Evolutionary conservation across 2,797 vertebrate genomes (phyloP).

Genomic region (Octomys mimax): DNA sequence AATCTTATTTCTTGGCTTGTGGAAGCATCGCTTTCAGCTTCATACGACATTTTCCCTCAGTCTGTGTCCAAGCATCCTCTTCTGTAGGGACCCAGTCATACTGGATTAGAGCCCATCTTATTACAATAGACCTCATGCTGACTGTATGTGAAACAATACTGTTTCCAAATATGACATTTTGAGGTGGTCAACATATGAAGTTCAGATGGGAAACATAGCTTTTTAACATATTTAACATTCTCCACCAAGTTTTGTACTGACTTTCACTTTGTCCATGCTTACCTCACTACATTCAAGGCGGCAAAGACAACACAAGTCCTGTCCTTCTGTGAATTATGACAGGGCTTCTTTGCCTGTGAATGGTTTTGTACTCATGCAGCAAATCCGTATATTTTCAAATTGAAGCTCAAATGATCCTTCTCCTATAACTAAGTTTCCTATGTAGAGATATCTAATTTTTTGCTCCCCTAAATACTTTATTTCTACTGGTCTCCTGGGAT

Average conservation of each 20-base stretch:
- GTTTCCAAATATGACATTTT: conserved; percentile 8
- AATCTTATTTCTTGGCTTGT: background rate
- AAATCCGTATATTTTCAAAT: conserved; percentile 13
- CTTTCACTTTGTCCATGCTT: background rate
- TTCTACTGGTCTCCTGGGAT: background rate
- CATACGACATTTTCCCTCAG: background rate
- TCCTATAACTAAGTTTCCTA: background rate
- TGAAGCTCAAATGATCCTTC: background rate
- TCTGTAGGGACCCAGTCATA: background rate
- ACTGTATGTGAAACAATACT: background rate
- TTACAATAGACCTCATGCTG: background rate
- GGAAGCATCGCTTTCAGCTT: background rate
- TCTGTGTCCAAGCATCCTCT: background rate
- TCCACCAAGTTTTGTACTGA: background rate
- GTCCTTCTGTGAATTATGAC: background rate
- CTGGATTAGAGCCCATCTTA: background rate
- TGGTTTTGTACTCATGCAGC: background rate
- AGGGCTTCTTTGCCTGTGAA: background rate
- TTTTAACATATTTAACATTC: background rate
- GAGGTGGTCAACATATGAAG: background rate
- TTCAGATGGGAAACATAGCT: background rate
- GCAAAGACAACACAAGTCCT: background rate
- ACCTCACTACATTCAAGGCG: background rate
- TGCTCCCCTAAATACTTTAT: background rate
- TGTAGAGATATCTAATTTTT: background rate